phyloP scores from a whole-genome alignment of 1,140 invertebrate species.

The Drosophila tristis region DNA sequence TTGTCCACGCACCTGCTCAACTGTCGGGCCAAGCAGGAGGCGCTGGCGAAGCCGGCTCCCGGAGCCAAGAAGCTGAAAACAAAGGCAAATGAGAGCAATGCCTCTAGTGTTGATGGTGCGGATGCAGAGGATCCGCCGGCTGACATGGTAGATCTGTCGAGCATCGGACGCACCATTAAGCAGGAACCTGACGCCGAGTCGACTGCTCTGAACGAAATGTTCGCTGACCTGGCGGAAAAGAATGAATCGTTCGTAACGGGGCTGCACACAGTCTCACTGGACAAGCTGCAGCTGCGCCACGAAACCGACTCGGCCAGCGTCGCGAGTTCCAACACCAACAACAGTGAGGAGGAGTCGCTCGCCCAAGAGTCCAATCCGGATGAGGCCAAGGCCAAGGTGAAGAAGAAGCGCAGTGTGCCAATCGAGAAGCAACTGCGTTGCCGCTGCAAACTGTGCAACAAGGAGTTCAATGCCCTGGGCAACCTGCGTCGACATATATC shows the following conservation, averaged over 20 bases:
- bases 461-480: conserved; percentile 82
- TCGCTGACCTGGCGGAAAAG: conserved; percentile 60
- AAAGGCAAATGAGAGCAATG: conserved; percentile 27
- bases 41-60: conserved; percentile 63
- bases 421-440: conserved; percentile 70
- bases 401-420: conserved; percentile 70
- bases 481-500: conserved; percentile 86
- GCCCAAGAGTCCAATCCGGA: conserved; percentile 27
- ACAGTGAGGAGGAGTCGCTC: conserved; percentile 17
- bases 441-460: conserved; percentile 81
- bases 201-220: conserved; percentile 55
- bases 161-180: conserved; percentile 7
- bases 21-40: conserved; percentile 83
- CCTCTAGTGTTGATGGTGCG: conserved; percentile 27
- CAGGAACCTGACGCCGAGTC: conserved; percentile 21
- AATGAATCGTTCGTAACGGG: conserved; percentile 48
- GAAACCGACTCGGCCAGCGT: conserved; percentile 59
- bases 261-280: conserved; percentile 70
- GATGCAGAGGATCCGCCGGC: conserved; percentile 29
- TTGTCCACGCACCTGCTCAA: conserved; percentile 88
- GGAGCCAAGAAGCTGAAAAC: conserved; percentile 53
- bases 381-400: conserved; percentile 48
- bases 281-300: conserved; percentile 54
- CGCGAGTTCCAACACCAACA: conserved; percentile 47
- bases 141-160: conserved; percentile 18